Evolutionary conservation across 1,140 invertebrate species (phyloP).

Genomic region (Cyclina sinensis): DNA sequence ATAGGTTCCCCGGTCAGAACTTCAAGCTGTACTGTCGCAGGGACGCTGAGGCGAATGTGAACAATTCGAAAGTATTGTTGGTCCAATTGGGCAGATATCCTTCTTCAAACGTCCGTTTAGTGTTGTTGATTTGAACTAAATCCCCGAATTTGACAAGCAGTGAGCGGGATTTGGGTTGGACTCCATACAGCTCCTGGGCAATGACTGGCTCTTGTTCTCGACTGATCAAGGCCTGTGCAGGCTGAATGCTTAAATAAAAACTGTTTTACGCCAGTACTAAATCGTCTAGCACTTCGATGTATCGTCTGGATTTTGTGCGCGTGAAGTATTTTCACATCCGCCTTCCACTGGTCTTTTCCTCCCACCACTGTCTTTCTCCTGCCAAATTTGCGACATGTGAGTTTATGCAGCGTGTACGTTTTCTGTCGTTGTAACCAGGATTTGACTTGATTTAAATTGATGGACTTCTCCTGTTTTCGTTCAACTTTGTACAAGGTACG

Average conservation of each 20-base stretch:
- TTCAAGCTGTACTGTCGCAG: neutral
- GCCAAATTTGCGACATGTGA: no score
- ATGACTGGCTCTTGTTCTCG: no score
- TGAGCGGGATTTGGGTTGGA: no score
- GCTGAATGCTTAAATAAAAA: no score
- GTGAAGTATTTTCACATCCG: no score
- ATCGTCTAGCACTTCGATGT: conserved; percentile 30
- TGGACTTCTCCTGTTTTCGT: neutral
- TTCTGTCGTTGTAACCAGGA: neutral
- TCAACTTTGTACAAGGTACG: neutral
- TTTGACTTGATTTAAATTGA: neutral
- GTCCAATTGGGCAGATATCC: no score
- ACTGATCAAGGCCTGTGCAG: no score
- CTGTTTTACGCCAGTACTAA: no score
- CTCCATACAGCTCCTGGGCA: conserved; percentile 1
- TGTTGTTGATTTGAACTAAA: no score
- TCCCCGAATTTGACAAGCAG: conserved; percentile 15
- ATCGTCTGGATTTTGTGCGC: no score
- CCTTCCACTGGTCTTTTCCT: conserved; percentile 39
- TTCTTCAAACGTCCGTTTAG: no score
- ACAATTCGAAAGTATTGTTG: no score
- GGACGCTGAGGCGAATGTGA: neutral
- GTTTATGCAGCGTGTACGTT: neutral
- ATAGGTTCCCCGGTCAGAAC: conserved; percentile 30
- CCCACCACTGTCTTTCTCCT: neutral